These are phyloP conservation scores for Synanthedon myopaeformis DNA, from an alignment of 2,888 invertebrate species.

Conservation along the genomic window DNA sequence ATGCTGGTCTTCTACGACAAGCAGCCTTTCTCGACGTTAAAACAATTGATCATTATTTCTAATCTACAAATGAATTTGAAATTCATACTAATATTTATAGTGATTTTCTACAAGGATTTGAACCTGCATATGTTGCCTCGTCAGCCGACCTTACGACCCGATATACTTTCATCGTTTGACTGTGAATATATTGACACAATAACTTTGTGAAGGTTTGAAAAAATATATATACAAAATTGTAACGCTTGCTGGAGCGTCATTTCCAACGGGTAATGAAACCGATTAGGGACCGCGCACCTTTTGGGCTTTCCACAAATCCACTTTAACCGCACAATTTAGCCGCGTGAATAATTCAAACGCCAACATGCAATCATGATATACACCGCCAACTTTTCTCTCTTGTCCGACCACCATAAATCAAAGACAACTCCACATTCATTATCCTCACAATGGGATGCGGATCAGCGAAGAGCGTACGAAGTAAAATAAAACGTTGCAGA, in stretches of 20 bases:
- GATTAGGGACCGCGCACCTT: constrained; percentile 14
- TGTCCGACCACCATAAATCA: background rate
- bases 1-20: too few species aligned
- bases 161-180: too few species aligned
- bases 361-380: background rate
- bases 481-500: background rate
- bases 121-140: too few species aligned
- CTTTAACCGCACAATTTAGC: constrained; percentile 12
- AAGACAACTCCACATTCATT: background rate
- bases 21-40: too few species aligned
- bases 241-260: constrained; percentile 9
- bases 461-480: background rate
- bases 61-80: too few species aligned
- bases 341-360: constrained; percentile 10
- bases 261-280: constrained; percentile 14
- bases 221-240: constrained; percentile 1
- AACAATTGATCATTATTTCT: too few species aligned
- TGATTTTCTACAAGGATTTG: too few species aligned
- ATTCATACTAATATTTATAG: too few species aligned
- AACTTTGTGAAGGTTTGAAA: constrained; percentile 6
- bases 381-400: background rate
- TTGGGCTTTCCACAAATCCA: constrained; percentile 14
- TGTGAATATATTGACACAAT: too few species aligned
- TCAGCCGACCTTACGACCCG: too few species aligned
- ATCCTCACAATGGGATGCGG: background rate